Base-by-base conservation (phyloP, 2,888 invertebrate species). In the Eupeodes luniger region DNA sequence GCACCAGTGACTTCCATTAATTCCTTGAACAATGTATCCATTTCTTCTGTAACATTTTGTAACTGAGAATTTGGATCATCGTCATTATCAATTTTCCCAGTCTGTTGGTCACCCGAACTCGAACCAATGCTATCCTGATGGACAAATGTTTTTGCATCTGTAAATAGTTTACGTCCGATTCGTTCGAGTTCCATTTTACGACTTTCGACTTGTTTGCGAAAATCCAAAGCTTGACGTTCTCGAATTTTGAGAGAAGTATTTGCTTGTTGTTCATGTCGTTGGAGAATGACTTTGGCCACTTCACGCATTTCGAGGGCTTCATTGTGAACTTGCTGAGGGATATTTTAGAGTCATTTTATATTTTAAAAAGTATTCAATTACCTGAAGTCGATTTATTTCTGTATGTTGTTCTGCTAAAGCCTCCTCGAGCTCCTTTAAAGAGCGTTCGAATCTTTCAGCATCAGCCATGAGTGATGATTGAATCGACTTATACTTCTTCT, bases 1-100 rank as follows among this genome's bases (percentile, higher is more conserved):
- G 96, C 97, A 10, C 96, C 96, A 19, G 97, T 97, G 0, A 96
- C 95, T 92, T 96, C 95, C 95, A 97, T 97, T 0, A 97, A 94
- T 89, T 95, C 95, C 89, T 96, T 96, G 91, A 97, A 97, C 34
- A 95, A 94, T 12, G 95, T 95, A 87, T 96, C 96, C 94, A 96
- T 95, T 89, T 93, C 92, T 34, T 90, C 91, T 4, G 92, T 93
- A 0, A 90, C 91, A 72, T 90, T 91, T 82, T 92, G 91, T 14
- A 93, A 89, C 76, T 93, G 92, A 0, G 92, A 91, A 12, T 91
- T 92, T 0, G 92, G 92, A 90, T 93, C 93, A 47, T 92, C 92
- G 5, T 93, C 92, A n/a, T 91, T 90, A 57, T 93, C 93, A 0
- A 91, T 92, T 89, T 93, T 93, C n/a, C 91, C 93, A 0, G 93